Conservation (phyloP, 2,113 vertebrate genomes). For the Casuarius casuarius region DNA sequence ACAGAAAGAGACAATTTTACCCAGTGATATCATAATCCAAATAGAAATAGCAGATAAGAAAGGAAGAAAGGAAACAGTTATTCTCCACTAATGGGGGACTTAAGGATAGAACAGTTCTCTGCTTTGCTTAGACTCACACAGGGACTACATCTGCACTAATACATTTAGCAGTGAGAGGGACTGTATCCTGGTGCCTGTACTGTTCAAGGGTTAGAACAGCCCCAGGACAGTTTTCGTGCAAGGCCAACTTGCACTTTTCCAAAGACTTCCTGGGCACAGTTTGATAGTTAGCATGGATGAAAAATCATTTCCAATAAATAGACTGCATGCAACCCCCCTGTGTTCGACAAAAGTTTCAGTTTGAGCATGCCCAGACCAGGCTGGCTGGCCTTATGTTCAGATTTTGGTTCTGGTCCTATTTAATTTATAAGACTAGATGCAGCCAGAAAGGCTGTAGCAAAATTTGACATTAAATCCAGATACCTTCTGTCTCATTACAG, state of each 20-base stretch:
- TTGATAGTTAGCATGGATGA: not conserved
- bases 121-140: not conserved
- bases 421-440: not conserved
- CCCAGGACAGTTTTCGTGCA: not conserved
- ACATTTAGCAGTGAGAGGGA: not conserved
- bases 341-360: not conserved
- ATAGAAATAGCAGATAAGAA: not conserved
- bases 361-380: not conserved
- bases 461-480: not conserved
- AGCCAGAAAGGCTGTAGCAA: not conserved
- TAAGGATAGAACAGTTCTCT: rapidly evolving
- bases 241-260: not conserved
- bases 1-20: not conserved
- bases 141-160: not conserved
- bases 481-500: not conserved
- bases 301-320: no score
- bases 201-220: not conserved
- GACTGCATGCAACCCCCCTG: rapidly evolving
- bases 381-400: not conserved
- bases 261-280: not conserved
- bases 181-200: rapidly evolving
- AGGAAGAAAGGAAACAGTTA: not conserved
- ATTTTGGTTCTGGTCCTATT: not conserved
- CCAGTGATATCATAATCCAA: not conserved
- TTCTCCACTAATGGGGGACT: not conserved